Conservation (phyloP, 2,888 invertebrate species). For the Acleris laterana region DNA sequence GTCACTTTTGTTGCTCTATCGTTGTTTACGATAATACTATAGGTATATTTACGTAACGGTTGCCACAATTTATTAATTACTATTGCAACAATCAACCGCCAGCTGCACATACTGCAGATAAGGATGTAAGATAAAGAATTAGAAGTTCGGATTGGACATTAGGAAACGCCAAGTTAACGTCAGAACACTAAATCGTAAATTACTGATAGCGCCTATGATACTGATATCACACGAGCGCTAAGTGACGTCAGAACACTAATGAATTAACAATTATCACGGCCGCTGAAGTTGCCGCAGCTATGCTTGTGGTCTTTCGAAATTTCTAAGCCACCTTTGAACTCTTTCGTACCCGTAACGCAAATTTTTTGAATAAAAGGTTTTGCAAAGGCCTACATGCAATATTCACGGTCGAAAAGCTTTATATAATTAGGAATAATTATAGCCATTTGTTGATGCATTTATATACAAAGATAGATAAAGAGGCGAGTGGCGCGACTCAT, state of each 20-base stretch:
- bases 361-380: too few relatives aligned
- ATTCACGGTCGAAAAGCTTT: too few relatives aligned
- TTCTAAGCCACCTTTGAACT: too few relatives aligned
- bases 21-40: slow-evolving; percentile 21
- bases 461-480: too few relatives aligned
- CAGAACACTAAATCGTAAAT: slow-evolving; percentile 6
- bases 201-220: slow-evolving; percentile 13
- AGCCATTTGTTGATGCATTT: too few relatives aligned
- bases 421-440: too few relatives aligned
- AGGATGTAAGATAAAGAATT: slow-evolving; percentile 10
- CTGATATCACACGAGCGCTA: slow-evolving; percentile 5
- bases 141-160: slow-evolving; percentile 4
- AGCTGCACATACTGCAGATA: slow-evolving; percentile 16
- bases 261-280: not conserved
- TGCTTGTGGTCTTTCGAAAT: too few relatives aligned
- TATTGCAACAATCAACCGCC: slow-evolving; percentile 26
- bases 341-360: too few relatives aligned
- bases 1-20: slow-evolving; percentile 30
- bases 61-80: slow-evolving; percentile 27
- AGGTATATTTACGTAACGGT: slow-evolving; percentile 32
- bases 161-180: slow-evolving; percentile 2
- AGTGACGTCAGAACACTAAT: not conserved
- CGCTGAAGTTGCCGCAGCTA: too few relatives aligned
- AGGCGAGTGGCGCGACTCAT: too few relatives aligned
- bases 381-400: too few relatives aligned